Evolutionary conservation across 2,888 invertebrate genomes (phyloP).

Genomic region (Brenthis daphne): DNA sequence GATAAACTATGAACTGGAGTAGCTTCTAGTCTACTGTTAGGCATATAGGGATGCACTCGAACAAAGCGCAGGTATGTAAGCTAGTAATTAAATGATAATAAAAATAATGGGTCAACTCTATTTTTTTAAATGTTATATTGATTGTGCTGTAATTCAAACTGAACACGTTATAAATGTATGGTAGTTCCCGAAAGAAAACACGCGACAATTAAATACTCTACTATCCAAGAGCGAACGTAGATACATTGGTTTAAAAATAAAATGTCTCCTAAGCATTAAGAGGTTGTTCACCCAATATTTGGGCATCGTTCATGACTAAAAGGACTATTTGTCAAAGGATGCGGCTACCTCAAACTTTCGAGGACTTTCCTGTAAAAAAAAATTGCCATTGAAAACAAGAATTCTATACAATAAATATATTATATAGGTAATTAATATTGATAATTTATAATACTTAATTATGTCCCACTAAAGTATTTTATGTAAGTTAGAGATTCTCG

Average conservation of each 20-base stretch:
- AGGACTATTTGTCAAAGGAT: constrained; percentile 74
- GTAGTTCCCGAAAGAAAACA: constrained; percentile 23
- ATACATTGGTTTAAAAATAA: constrained; percentile 71
- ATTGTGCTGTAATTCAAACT: neutral
- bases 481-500: no score
- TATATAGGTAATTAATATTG: no score
- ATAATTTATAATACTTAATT: no score
- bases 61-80: no score
- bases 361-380: constrained; percentile 44
- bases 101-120: no score
- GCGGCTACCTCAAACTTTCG: constrained; percentile 54
- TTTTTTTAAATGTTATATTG: neutral
- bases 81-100: no score
- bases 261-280: constrained; percentile 79
- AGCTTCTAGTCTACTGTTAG: no score
- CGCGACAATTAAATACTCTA: constrained; percentile 29
- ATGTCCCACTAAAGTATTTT: no score
- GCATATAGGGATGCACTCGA: no score
- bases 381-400: no score
- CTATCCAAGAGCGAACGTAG: constrained; percentile 38
- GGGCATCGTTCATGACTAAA: constrained; percentile 71
- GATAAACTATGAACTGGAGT: no score
- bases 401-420: no score
- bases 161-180: neutral
- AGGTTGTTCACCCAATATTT: constrained; percentile 80